Conservation (phyloP, 1,140 invertebrate genomes). For the Berghia stephanieae region DNA sequence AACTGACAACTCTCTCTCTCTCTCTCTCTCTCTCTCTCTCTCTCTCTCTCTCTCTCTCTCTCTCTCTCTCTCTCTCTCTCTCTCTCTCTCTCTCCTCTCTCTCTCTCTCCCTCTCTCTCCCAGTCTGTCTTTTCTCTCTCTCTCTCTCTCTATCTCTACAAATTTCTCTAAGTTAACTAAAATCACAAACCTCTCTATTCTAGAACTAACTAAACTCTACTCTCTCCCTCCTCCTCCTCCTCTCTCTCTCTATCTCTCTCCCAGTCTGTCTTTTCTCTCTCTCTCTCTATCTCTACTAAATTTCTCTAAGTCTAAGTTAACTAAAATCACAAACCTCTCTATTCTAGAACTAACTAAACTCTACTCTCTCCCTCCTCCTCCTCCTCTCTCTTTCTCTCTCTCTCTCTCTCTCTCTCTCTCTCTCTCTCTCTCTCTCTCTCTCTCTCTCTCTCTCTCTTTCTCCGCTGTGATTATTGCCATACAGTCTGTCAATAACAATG, state of each 20-base stretch:
- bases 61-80: too few species aligned
- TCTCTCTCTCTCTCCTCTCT: too few species aligned
- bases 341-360: neutral
- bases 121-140: too few species aligned
- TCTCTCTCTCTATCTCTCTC: neutral
- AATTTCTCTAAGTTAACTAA: neutral
- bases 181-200: neutral
- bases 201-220: neutral
- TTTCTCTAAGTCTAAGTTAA: neutral
- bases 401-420: slow-evolving; percentile 23
- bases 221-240: neutral
- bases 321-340: neutral
- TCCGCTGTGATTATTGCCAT: slow-evolving; percentile 66
- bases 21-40: too few species aligned
- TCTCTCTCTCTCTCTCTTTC: slow-evolving; percentile 26
- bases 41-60: too few species aligned
- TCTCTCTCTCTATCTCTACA: too few species aligned
- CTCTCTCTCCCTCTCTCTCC: too few species aligned
- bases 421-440: slow-evolving; percentile 24
- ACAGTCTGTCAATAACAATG: slow-evolving; percentile 70
- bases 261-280: slow-evolving; percentile 4
- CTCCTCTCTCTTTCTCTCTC: slow-evolving; percentile 26
- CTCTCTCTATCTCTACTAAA: neutral
- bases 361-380: neutral
- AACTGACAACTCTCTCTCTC: too few species aligned